Evolutionary conservation across 2,797 vertebrate genomes (phyloP).

Genomic region (Onychomys leucogaster): DNA sequence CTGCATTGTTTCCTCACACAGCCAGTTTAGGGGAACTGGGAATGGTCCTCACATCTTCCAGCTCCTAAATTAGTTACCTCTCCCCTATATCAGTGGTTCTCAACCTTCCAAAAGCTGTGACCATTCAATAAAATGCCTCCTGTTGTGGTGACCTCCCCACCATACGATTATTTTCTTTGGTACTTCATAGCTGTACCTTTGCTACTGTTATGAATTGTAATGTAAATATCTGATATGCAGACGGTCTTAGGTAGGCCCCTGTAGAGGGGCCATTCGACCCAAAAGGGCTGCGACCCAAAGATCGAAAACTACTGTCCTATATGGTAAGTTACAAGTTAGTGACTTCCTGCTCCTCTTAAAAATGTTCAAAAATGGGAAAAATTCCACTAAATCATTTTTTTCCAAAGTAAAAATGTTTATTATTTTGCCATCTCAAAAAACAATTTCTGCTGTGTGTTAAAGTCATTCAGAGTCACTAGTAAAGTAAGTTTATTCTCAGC

Average conservation of each 20-base stretch:
- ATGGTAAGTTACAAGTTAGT: neutral
- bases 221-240: too few relatives aligned
- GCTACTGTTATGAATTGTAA: neutral
- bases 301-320: neutral
- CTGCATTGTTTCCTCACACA: neutral
- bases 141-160: neutral
- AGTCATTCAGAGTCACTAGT: neutral
- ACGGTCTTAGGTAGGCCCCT: neutral
- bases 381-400: neutral
- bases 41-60: neutral
- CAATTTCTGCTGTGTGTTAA: neutral
- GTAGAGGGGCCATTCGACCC: neutral
- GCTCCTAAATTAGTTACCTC: constrained; percentile 11
- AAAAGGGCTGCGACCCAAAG: neutral
- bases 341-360: neutral
- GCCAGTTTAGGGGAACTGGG: neutral
- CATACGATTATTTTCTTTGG: neutral
- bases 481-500: neutral
- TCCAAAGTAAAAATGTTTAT: neutral
- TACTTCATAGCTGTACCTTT: neutral
- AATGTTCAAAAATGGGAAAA: neutral
- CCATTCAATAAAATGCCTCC: neutral
- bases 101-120: too few relatives aligned
- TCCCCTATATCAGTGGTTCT: neutral
- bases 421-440: constrained; percentile 44